A percentile compares a stretch with the other conserved stretches of the same genome.
Evolutionary conservation across 2,797 vertebrate genomes (phyloP).

Genomic region (Kryptolebias ocellatus): DNA sequence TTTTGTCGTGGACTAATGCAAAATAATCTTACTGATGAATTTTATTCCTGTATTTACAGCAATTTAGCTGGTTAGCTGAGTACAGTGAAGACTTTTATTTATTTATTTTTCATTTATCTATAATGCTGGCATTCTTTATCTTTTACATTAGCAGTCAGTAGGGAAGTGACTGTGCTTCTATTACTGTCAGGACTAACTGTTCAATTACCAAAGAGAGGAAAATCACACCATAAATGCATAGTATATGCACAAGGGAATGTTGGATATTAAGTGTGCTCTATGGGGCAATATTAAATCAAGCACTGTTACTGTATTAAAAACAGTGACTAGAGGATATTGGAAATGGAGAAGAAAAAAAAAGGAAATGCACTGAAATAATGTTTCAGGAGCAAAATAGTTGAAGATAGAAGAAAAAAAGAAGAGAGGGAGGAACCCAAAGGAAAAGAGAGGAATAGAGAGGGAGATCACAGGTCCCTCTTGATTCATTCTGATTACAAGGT

Average conservation of each 20-base stretch:
- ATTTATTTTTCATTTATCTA: neutral
- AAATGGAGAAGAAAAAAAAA: slow-evolving; percentile 3
- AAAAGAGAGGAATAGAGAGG: slow-evolving; percentile 54
- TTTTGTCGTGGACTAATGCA: too few relatives aligned
- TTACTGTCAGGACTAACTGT: slow-evolving; percentile 19
- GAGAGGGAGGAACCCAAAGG: slow-evolving; percentile 15
- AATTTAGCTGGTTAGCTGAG: neutral
- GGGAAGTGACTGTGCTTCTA: slow-evolving; percentile 5
- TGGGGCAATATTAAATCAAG: slow-evolving; percentile 11
- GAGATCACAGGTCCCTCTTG: slow-evolving; percentile 76
- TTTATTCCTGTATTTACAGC: too few relatives aligned
- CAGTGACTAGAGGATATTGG: slow-evolving; percentile 8
- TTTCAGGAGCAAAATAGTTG: slow-evolving; percentile 12
- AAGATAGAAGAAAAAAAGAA: slow-evolving; percentile 17
- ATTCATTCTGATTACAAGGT: slow-evolving; percentile 82
- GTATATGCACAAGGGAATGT: slow-evolving; percentile 10
- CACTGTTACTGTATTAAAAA: slow-evolving; percentile 14
- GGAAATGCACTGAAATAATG: slow-evolving; percentile 11
- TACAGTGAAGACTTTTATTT: neutral
- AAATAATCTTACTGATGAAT: too few relatives aligned
- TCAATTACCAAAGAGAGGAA: slow-evolving; percentile 10
- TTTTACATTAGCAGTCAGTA: slow-evolving; percentile 28
- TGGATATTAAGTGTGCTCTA: slow-evolving; percentile 2
- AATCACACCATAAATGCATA: slow-evolving; percentile 7
- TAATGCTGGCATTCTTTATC: slow-evolving; percentile 3